Conservation (phyloP, 2,888 invertebrate species). For the Mylabris sibirica region DNA sequence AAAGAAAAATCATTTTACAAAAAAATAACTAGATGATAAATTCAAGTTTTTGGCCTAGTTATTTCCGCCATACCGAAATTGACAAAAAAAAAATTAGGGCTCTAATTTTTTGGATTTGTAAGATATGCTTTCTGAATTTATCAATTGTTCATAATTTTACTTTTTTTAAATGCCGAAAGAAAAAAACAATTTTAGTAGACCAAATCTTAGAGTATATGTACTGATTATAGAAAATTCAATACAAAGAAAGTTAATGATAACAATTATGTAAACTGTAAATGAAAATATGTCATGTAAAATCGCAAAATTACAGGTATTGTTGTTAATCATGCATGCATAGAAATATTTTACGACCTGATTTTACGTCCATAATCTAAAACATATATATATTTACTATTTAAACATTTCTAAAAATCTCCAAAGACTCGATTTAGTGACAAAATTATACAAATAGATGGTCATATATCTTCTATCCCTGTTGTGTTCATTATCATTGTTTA, state of each 20-base stretch:
- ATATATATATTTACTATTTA: neutral
- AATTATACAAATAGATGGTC: neutral
- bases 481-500: neutral
- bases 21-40: neutral
- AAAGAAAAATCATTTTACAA: neutral
- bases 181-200: neutral
- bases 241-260: constrained; percentile 8
- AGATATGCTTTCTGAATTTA: constrained; percentile 3
- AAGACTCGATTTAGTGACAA: neutral
- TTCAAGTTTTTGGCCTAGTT: constrained; percentile 5
- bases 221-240: neutral
- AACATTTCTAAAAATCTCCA: neutral
- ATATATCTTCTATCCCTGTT: neutral
- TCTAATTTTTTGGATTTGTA: neutral
- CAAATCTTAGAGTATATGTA: neutral
- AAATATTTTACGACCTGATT: constrained; percentile 5
- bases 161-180: neutral
- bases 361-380: too few relatives aligned
- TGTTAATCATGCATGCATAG: constrained; percentile 1
- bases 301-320: constrained; percentile 2
- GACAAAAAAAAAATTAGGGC: neutral
- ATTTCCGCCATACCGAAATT: neutral
- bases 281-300: constrained; percentile 4
- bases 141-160: neutral
- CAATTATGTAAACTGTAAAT: neutral